Evolutionary conservation across 2,113 vertebrate species (phyloP), one percentile per base, ranked within the genome.

Genomic region (Bagarius yarrelli): DNA sequence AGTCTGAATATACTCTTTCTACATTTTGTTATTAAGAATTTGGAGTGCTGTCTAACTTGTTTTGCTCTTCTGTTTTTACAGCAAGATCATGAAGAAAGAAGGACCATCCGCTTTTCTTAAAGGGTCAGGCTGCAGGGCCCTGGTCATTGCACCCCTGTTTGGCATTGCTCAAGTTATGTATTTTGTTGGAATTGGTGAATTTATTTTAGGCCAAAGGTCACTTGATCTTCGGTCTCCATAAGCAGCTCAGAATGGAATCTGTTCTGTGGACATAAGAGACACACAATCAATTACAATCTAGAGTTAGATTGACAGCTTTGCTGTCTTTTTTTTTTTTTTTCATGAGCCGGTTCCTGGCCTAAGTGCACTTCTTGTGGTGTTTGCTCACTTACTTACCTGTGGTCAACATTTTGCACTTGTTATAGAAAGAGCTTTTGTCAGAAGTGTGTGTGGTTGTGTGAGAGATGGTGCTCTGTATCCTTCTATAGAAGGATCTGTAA

Each of bases 121-220:
- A 74, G 94, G 94, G 0, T 92, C 94, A 0, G 90, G 89, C 66
- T 95, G 94, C 83, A 89, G 94, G 32, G 94, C 93, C 3, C 86
- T 95, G 19, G 93, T 95, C 83, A 95, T 95, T 34, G 94, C 94
- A 0, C 94, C 94, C 11, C 91, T 95, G 5, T 95, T 95, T 50
- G 94, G 94, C 47, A 95, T 95, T 13, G 94, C 85, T 23, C 94
- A 95, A 83, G 94, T 95, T 30, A 93, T 95, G 90, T 95, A 95
- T 89, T 93, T 94, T 61, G 84, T 93, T 2, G 93, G 93, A 8
- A 88, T 93, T 9, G 94, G 93, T 80, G 94, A 95, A 82, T 93
- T 91, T 74, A 90, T 95, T 83, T 47, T 95, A 71, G 90, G 90
- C 77, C 92, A 90, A 86, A 87, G 87, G 0, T 89, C 89, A 4